phyloP scores from a whole-genome alignment of 2,888 invertebrate genomes.

The Drosophila mimica region DNA sequence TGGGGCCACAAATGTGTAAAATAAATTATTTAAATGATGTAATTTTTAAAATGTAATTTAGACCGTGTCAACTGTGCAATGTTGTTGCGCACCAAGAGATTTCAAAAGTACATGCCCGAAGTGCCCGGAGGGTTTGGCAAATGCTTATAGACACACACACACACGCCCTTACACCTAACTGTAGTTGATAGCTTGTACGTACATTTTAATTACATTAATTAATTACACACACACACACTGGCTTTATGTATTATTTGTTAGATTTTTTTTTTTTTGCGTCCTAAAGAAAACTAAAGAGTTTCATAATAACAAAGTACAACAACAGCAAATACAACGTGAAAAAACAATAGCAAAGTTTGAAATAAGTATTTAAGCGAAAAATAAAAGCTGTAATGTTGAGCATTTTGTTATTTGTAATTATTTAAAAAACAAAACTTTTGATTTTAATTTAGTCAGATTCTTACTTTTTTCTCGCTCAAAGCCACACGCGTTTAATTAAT shows the following conservation, averaged over 20 bases:
- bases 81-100: constrained; percentile 39
- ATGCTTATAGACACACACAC: constrained; percentile 35
- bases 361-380: constrained; percentile 39
- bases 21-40: constrained; percentile 61
- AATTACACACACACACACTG: constrained; percentile 57
- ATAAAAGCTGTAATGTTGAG: constrained; percentile 28
- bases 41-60: constrained; percentile 58
- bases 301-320: constrained; percentile 11
- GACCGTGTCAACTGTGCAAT: constrained; percentile 33
- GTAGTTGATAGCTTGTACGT: constrained; percentile 67
- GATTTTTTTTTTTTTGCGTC: constrained; percentile 32
- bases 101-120: constrained; percentile 23
- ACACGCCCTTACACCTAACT: constrained; percentile 47
- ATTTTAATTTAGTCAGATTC: constrained; percentile 57
- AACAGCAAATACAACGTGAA: constrained; percentile 7
- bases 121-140: constrained; percentile 30
- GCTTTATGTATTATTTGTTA: constrained; percentile 58
- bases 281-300: constrained; percentile 17
- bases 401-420: constrained; percentile 37
- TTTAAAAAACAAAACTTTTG: constrained; percentile 26
- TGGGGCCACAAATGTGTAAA: constrained; percentile 58
- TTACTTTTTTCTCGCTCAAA: constrained; percentile 55
- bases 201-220: constrained; percentile 76
- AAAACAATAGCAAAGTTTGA: constrained; percentile 21
- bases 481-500: constrained; percentile 53